phyloP scores from a whole-genome alignment of 1,140 invertebrate genomes.

The Pteromalus puparum region DNA sequence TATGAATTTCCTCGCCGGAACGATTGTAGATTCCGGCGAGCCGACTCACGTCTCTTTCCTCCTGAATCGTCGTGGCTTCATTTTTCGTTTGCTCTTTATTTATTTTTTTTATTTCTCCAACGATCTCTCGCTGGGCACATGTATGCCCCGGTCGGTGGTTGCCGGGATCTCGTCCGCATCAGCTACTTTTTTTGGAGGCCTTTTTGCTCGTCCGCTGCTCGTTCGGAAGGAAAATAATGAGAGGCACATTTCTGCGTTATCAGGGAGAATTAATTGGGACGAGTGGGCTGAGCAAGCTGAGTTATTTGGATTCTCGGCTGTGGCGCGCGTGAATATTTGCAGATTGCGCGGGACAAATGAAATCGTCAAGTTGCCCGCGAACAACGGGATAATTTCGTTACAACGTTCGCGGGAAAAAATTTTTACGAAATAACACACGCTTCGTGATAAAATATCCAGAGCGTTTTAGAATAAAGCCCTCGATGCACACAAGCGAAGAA shows the following conservation, averaged over 20 bases:
- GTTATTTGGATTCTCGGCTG: not conserved
- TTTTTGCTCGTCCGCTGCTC: not conserved
- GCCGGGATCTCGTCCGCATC: not conserved
- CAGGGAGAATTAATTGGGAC: constrained; percentile 42
- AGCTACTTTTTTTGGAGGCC: no score
- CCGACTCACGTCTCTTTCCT: not conserved
- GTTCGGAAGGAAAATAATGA: constrained; percentile 4
- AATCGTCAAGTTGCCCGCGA: constrained; percentile 14
- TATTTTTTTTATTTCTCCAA: not conserved
- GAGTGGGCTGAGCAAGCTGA: not conserved
- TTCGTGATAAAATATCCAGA: not conserved
- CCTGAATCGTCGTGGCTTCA: not conserved
- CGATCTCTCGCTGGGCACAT: not conserved
- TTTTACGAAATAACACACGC: not conserved
- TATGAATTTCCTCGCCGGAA: constrained; percentile 51
- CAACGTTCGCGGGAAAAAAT: not conserved
- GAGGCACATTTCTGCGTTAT: constrained; percentile 31
- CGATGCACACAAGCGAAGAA: not conserved
- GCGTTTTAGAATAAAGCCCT: not conserved
- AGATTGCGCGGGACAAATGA: constrained; percentile 4
- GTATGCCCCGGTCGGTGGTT: not conserved
- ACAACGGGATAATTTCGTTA: not conserved
- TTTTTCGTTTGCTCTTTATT: constrained; percentile 3
- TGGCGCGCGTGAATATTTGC: not conserved
- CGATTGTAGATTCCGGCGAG: constrained; percentile 45